Evolutionary conservation across 2,113 vertebrate species (phyloP).

Genomic region (Menidia beryllina): DNA sequence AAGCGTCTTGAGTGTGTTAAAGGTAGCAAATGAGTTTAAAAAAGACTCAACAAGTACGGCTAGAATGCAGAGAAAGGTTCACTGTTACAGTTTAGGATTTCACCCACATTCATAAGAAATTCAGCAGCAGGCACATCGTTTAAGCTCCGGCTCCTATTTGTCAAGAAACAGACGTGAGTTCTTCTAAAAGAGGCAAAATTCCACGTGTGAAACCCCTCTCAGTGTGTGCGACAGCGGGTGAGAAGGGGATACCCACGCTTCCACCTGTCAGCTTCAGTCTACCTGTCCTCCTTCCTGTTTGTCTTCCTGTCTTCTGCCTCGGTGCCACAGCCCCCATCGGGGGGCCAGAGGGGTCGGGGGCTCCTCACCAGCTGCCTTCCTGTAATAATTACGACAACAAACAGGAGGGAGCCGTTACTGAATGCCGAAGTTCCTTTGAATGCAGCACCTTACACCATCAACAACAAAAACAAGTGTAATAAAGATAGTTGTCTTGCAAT

Average conservation of each 20-base stretch:
- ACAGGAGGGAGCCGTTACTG: not conserved
- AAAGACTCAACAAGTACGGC: too few relatives aligned
- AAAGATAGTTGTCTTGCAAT: too few relatives aligned
- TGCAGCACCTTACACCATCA: too few relatives aligned
- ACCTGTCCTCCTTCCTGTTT: conserved; percentile 34
- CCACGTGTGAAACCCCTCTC: conserved; percentile 30
- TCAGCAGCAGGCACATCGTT: not conserved
- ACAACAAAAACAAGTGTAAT: too few relatives aligned
- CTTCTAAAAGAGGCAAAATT: conserved; percentile 19
- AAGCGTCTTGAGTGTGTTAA: too few relatives aligned
- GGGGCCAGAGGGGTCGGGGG: not conserved
- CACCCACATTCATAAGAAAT: not conserved
- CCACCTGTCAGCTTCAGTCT: conserved; percentile 15
- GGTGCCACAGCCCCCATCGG: not conserved
- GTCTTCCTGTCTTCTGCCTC: conserved; percentile 17
- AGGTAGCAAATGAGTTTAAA: too few relatives aligned
- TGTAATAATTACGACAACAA: too few relatives aligned
- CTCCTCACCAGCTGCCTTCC: not conserved
- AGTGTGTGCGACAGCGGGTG: conserved; percentile 7
- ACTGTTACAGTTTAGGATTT: not conserved
- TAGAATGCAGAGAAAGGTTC: too few relatives aligned
- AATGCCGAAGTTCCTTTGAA: too few relatives aligned
- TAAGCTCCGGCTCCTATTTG: not conserved
- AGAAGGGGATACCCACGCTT: conserved; percentile 39
- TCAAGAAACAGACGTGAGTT: conserved; percentile 25